These are phyloP conservation scores for Eciton burchellii DNA, from an alignment of 1,140 invertebrate species.

Conservation along the genomic window DNA sequence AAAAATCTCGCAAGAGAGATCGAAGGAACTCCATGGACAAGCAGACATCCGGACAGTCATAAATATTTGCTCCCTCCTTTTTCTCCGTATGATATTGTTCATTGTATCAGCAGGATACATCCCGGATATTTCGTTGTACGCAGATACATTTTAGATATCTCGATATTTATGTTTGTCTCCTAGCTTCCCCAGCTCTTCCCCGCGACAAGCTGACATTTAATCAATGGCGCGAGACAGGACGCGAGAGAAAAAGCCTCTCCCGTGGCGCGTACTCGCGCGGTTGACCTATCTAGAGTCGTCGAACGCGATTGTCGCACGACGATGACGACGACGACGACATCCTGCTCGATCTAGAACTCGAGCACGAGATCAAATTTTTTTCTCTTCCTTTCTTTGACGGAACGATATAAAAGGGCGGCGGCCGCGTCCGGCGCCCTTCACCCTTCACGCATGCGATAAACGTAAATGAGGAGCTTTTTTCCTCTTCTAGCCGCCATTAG, in stretches of 20 bases:
- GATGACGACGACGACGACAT: too few relatives aligned
- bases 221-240: slow-evolving; percentile 33
- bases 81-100: slow-evolving; percentile 23
- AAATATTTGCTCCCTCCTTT: not conserved
- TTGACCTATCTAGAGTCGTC: slow-evolving; percentile 1
- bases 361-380: slow-evolving; percentile 36
- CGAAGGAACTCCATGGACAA: not conserved
- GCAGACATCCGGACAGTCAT: not conserved
- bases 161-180: slow-evolving; percentile 58
- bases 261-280: not conserved
- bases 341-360: too few relatives aligned
- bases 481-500: slow-evolving; percentile 16
- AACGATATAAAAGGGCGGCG: not conserved
- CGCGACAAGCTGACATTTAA: slow-evolving; percentile 46
- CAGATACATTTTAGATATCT: slow-evolving; percentile 53
- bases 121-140: slow-evolving; percentile 27
- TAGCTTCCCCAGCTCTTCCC: slow-evolving; percentile 23
- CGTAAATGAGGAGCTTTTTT: slow-evolving; percentile 6
- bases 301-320: not conserved
- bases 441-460: slow-evolving; percentile 26
- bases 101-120: slow-evolving; percentile 26
- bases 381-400: not conserved
- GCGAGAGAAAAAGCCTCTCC: not conserved
- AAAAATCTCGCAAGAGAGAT: not conserved
- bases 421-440: slow-evolving; percentile 13